These are phyloP conservation scores for Ispidina picta DNA, from an alignment of 2,797 vertebrate species.

Conservation along the genomic window DNA sequence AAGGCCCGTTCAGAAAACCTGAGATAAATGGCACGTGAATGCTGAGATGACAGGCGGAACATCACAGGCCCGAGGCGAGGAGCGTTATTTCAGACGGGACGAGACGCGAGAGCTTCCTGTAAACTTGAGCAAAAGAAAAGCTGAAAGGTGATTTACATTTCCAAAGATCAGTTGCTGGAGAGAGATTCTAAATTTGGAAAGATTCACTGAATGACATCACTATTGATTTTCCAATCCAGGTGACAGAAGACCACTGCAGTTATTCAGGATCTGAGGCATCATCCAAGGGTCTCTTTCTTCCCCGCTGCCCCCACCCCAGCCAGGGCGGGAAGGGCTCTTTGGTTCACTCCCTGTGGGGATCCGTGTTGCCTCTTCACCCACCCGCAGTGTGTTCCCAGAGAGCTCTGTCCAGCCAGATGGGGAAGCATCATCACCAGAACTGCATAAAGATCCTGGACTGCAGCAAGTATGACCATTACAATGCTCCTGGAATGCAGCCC, in stretches of 20 bases:
- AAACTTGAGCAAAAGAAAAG: conserved; percentile 23
- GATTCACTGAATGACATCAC: not conserved
- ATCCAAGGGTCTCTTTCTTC: not conserved
- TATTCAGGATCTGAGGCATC: not conserved
- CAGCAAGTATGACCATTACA: not conserved
- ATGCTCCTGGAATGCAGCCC: not conserved
- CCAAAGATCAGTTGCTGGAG: not conserved
- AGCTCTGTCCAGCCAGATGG: not conserved
- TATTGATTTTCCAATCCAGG: not conserved
- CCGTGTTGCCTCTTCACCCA: fast-evolving
- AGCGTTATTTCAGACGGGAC: not conserved
- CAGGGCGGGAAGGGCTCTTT: not conserved
- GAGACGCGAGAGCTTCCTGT: not conserved
- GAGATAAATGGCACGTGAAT: conserved; percentile 62
- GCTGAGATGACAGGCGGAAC: conserved; percentile 1
- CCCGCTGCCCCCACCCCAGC: not conserved
- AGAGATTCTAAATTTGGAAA: not conserved
- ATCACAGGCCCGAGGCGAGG: not conserved
- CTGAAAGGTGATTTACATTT: not conserved
- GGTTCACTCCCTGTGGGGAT: not conserved
- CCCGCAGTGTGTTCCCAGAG: not conserved
- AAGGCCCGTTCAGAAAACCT: conserved; percentile 40
- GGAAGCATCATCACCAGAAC: not conserved
- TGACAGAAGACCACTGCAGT: not conserved
- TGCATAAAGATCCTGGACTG: not conserved